Evolutionary conservation across 1,140 invertebrate species (phyloP).

Genomic region (Caerostris darwini): DNA sequence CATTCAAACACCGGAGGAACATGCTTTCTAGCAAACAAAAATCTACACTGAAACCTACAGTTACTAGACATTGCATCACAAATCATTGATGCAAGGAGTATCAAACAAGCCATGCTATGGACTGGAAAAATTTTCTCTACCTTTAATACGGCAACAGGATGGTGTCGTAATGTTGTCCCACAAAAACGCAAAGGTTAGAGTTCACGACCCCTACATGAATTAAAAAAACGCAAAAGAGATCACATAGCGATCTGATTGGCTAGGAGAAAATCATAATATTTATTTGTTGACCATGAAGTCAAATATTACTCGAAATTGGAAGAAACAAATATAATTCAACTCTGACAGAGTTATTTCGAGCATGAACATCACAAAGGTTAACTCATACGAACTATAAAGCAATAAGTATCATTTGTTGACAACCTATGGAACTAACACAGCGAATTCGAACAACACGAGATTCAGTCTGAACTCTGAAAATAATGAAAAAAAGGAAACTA

Average conservation of each 20-base stretch:
- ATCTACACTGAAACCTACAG: neutral
- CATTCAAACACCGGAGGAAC: neutral
- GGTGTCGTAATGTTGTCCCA: conserved; percentile 45
- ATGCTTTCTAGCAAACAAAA: neutral
- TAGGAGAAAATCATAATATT: conserved; percentile 29
- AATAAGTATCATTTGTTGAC: neutral
- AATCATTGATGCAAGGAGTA: neutral
- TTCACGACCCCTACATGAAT: conserved; percentile 31
- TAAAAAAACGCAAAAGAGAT: conserved; percentile 27
- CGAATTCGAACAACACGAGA: no score
- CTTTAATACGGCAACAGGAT: neutral
- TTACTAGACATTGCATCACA: neutral
- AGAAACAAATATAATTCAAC: neutral
- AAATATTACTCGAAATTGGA: neutral
- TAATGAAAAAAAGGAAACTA: no score
- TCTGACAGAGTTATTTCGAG: neutral
- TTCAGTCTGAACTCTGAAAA: no score
- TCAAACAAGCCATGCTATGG: conserved; percentile 24
- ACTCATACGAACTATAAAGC: neutral
- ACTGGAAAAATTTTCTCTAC: conserved; percentile 18
- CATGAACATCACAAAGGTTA: neutral
- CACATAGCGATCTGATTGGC: conserved; percentile 50
- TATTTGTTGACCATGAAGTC: neutral
- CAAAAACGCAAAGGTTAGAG: conserved; percentile 49
- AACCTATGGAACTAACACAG: neutral